Base-by-base conservation (phyloP, 1,140 invertebrate species). In the Lucilia cuprina region DNA sequence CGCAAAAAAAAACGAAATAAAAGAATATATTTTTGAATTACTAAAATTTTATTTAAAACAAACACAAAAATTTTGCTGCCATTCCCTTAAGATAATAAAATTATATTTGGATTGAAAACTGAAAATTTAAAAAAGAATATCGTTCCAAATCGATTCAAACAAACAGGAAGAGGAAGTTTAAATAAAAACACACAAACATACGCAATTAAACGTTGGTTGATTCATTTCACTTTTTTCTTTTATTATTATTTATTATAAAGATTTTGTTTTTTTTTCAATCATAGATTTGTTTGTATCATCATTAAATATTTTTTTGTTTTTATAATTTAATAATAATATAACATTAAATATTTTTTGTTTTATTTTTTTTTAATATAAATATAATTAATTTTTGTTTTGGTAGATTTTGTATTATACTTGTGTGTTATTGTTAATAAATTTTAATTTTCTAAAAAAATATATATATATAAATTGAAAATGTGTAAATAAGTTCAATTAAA, bases 121-220 rank as follows among this genome's bases (percentile, higher is more conserved):
- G 41, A 10, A 70, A 70, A 70, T 21, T 70, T 7, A 70, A 21
- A 70, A 70, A 25, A 70, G n/a, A 70, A 70, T n/a, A 70, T 77
- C 12, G 12, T 35, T n/a, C 2, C 5, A 77, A 77, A 17, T 17
- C 41, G 70, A 14, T 60, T 74, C 9, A 50, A 80, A 80, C 77
- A 80, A 49, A 35, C 41, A 80, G n/a, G 75, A 10, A 78, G 2
- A 41, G 17, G n/a, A 78, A 47, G 75, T n/a, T 78, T 21, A 25
- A 80, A 80, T 5, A 80, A 80, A 80, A 25, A 80, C 77, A 80
- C 77, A 80, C 77, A 80, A 80, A 80, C 77, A 80, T 80, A 80
- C 77, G 77, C 77, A 49, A 80, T 80, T 80, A 80, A 80, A 80
- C 77, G 77, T 80, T 80, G 19, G 25, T 80, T 78, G 13, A n/a